phyloP scores from a whole-genome alignment of 2,888 invertebrate species.

The Alsophila aescularia region DNA sequence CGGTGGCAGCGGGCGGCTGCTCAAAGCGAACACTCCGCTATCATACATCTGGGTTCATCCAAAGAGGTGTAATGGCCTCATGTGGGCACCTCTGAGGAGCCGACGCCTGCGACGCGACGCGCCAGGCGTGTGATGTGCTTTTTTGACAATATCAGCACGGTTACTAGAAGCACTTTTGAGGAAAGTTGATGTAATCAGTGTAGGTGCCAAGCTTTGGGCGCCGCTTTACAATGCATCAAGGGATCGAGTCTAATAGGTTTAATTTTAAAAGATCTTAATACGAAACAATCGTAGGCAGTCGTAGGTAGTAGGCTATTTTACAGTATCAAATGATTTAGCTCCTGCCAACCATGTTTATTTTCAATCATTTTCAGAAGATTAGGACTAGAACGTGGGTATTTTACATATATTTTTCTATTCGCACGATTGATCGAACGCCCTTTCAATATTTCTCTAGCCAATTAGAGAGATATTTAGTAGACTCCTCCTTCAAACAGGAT shows the following conservation, averaged over 20 bases:
- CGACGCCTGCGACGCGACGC: slow-evolving; percentile 67
- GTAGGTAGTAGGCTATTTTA: too few species aligned
- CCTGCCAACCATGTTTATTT: too few species aligned
- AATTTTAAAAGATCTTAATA: too few species aligned
- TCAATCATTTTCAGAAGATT: too few species aligned
- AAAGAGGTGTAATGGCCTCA: slow-evolving; percentile 76
- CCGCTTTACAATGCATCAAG: neutral
- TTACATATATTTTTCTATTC: slow-evolving; percentile 1
- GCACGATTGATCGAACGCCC: slow-evolving; percentile 4
- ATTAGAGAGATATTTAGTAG: slow-evolving; percentile 30
- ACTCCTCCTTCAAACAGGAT: slow-evolving; percentile 47
- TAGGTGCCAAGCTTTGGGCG: slow-evolving; percentile 59
- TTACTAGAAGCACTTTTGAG: slow-evolving; percentile 61
- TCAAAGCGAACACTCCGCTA: slow-evolving; percentile 66
- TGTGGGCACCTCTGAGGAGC: slow-evolving; percentile 78
- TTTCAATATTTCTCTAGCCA: slow-evolving; percentile 27
- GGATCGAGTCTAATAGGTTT: neutral
- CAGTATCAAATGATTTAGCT: too few species aligned
- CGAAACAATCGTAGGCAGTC: too few species aligned
- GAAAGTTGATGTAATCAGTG: slow-evolving; percentile 50
- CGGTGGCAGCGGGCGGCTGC: slow-evolving; percentile 61
- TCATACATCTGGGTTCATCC: slow-evolving; percentile 66
- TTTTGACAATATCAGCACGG: slow-evolving; percentile 68
- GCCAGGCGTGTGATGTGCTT: slow-evolving; percentile 67
- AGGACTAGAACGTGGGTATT: neutral